Evolutionary conservation across 2,888 invertebrate genomes (phyloP), one percentile per base, ranked within the genome.

Genomic region (Neoascia interrupta): DNA sequence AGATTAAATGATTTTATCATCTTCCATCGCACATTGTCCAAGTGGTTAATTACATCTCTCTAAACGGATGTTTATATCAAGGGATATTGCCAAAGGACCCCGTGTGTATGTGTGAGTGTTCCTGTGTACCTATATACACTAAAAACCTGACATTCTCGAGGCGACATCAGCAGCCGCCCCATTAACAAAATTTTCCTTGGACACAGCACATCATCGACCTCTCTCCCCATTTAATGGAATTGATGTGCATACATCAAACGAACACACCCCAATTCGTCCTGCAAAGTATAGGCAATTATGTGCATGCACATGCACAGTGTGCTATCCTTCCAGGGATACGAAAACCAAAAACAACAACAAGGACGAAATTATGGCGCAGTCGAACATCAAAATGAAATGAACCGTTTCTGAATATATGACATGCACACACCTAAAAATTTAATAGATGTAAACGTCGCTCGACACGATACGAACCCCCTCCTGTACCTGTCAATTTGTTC

Each of bases 171-270:
- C 68, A 58, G 31, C 41, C 68, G 58, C 58, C 68, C 68, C 41
- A 68, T 68, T 68, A 49, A 58, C 56, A 68, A 68, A 68, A 58
- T 58, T 68, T 58, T 58, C 60, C 60, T 28, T 31, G 34, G 36
- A 37, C 68, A 56, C 56, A 69, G 34, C 56, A 56, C 66, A 69
- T n/a, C n/a, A n/a, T n/a, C 31, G 34, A 51, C 58, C 51, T 28
- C 19, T 36, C 53, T 69, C 51, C 51, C 26, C 51, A 69, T 69
- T 69, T 69, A 69, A 60, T 60, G 36, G 53, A 51, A 69, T 69
- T 69, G 69, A 69, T 69, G 69, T 69, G 69, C 43, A 60, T 51
- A 60, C 60, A 69, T 69, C 60, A 60, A 69, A 43, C 69, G 26
- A 51, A 34, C 54, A 47, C 34, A 11, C 26, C 5, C 11, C 28